These are phyloP conservation scores for Coendou prehensilis DNA, from an alignment of 2,797 vertebrate genomes.

Conservation along the genomic window DNA sequence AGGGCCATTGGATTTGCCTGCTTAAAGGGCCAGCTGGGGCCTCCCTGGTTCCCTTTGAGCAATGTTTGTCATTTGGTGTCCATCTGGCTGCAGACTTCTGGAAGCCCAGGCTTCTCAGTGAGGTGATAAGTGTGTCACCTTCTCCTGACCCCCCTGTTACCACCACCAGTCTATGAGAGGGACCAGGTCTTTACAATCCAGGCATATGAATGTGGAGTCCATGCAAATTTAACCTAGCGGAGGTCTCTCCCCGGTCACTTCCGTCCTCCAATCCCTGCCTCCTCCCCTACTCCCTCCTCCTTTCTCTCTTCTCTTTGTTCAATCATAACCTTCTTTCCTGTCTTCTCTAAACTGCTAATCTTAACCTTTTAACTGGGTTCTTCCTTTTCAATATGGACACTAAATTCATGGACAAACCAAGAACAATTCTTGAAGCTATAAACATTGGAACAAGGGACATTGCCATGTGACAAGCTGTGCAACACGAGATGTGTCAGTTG, in stretches of 20 bases:
- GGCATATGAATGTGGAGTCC: not conserved
- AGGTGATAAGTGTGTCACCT: not conserved
- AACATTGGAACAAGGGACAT: not conserved
- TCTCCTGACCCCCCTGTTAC: not conserved
- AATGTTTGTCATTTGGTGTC: not conserved
- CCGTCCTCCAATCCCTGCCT: not conserved
- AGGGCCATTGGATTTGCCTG: not conserved
- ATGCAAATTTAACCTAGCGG: not conserved
- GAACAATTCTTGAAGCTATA: not conserved
- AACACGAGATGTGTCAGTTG: not conserved
- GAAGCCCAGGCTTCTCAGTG: not conserved
- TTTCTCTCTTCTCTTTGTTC: not conserved
- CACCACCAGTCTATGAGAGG: not conserved
- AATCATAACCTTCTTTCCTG: conserved; percentile 10
- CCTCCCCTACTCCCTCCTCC: not conserved
- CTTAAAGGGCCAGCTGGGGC: not conserved
- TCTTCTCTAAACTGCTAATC: not conserved
- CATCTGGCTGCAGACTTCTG: not conserved
- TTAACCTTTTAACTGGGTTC: not conserved
- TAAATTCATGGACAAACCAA: conserved; percentile 23
- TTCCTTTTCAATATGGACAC: conserved; percentile 39
- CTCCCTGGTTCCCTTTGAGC: not conserved
- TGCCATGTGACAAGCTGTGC: not conserved
- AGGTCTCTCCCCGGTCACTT: not conserved
- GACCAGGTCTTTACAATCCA: not conserved